Percentiles rank a stretch among this genome's conserved stretches.
These are phyloP conservation scores for Oxyteleia sp. DNA, from an alignment of 2,888 invertebrate species.

Conservation along the genomic window DNA sequence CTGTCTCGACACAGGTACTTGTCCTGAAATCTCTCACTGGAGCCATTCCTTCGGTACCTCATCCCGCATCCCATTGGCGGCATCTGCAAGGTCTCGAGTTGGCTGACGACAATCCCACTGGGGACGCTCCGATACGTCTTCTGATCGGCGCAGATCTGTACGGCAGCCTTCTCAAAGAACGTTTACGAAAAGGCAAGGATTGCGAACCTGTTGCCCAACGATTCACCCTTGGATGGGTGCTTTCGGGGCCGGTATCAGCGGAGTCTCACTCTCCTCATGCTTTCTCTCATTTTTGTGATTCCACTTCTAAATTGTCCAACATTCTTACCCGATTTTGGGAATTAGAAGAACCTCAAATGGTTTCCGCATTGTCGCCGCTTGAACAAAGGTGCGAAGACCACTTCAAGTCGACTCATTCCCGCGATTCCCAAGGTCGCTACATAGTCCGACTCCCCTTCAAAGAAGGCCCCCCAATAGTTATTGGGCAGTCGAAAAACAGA, in stretches of 20 bases:
- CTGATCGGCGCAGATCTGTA: constrained; percentile 11
- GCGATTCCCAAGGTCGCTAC: constrained; percentile 45
- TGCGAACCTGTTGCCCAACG: constrained; percentile 16
- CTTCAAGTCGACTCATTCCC: constrained; percentile 55
- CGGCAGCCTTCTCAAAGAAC: neutral
- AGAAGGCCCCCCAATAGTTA: neutral
- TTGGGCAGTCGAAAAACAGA: neutral
- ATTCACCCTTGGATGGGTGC: constrained; percentile 16
- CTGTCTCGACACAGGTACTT: neutral
- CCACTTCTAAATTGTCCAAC: neutral
- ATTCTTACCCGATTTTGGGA: constrained; percentile 50
- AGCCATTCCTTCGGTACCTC: neutral
- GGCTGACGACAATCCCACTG: constrained; percentile 1
- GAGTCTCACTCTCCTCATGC: neutral
- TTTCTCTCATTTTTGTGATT: neutral
- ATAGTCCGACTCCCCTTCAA: constrained; percentile 44
- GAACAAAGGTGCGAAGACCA: constrained; percentile 50
- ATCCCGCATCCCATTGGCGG: neutral
- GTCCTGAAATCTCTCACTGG: neutral
- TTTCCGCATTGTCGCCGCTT: constrained; percentile 8
- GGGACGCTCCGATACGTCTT: neutral
- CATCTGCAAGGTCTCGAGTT: constrained; percentile 5
- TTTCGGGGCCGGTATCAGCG: constrained; percentile 10
- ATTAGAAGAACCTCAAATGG: constrained; percentile 51
- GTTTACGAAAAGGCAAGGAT: neutral